Base-by-base conservation (phyloP, 1,140 invertebrate genomes). In the Pogonomyrmex californicus region DNA sequence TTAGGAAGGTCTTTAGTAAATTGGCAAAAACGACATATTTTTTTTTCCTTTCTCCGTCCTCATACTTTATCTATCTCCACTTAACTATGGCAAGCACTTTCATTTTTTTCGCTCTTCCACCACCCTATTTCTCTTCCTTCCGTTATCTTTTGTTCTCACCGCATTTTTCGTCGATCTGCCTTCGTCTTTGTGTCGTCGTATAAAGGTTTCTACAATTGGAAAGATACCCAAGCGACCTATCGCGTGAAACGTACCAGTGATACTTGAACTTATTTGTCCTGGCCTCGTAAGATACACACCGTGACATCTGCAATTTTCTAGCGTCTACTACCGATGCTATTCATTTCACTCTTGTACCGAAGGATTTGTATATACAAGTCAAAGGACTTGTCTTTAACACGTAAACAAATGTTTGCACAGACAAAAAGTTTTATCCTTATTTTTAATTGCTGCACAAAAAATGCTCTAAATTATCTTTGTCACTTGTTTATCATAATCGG, bases 1-100 rank as follows among this genome's bases (percentile, higher is more conserved):
- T 78, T 82, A 30, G 56, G 56, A 51, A 38, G 54, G 71, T 79
- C 73, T 86, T 88, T 66, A 71, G 78, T 66, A 86, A 89, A 88
- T 89, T 91, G 85, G 82, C 90, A 88, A 89, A 91, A 87, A 88
- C 68, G 54, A 10, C 41, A 7, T 30, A n/a, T 36, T 82, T 47
- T 70, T 86, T 78, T 65, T 17, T 12, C 12, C n/a, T 17, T 62
- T 4, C 47, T 47, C 23, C 12, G 2, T 73, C 6, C 68, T 12
- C 14, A 17, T 36, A 10, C 41, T 76, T 14, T 51, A 17, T 49
- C 36, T 36, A 62, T 60, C 49, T 71, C 38, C 51, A 36, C 44
- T 71, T 71, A 65, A 68, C 54, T 36, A 7, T 41, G 5, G 14
- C 47, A 17, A 23, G 10, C n/a, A 30, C 76, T 44, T 65, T 60